These are phyloP conservation scores for Anguilla marmorata DNA, from an alignment of 2,797 vertebrate genomes.

Conservation along the genomic window DNA sequence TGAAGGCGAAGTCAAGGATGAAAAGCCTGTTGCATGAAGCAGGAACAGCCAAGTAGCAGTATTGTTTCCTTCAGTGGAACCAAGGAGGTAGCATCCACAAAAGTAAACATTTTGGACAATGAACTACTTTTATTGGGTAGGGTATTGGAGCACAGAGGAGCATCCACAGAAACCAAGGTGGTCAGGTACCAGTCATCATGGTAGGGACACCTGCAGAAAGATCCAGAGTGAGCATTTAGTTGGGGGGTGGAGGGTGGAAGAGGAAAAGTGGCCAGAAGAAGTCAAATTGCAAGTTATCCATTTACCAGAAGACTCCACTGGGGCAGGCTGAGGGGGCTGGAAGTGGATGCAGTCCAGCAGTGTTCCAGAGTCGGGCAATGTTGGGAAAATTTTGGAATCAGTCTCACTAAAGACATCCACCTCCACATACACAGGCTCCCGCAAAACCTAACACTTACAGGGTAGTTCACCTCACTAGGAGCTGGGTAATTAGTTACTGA, in stretches of 20 bases:
- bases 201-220: slow-evolving; percentile 60
- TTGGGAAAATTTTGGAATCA: slow-evolving; percentile 55
- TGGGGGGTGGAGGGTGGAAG: too few species aligned
- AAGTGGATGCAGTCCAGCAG: slow-evolving; percentile 61
- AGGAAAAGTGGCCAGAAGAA: background rate
- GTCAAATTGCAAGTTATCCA: slow-evolving; percentile 50
- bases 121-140: slow-evolving; percentile 62
- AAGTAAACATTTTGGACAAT: slow-evolving; percentile 70
- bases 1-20: background rate
- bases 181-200: slow-evolving; percentile 62
- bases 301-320: slow-evolving; percentile 60
- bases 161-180: slow-evolving; percentile 43
- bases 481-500: slow-evolving; percentile 46
- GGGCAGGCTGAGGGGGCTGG: slow-evolving; percentile 50
- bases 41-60: slow-evolving; percentile 2
- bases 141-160: slow-evolving; percentile 47
- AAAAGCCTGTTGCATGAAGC: too few species aligned
- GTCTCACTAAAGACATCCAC: slow-evolving; percentile 53
- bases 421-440: slow-evolving; percentile 63
- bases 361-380: slow-evolving; percentile 57
- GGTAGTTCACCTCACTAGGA: slow-evolving; percentile 57
- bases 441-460: slow-evolving; percentile 61
- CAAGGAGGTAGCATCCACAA: slow-evolving; percentile 49
- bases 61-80: slow-evolving; percentile 54
- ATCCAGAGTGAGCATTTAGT: too few species aligned